A percentile compares a stretch with the other conserved stretches of the same genome.
Evolutionary conservation across 2,113 vertebrate genomes (phyloP).

Genomic region (Rhinichthys klamathensis): DNA sequence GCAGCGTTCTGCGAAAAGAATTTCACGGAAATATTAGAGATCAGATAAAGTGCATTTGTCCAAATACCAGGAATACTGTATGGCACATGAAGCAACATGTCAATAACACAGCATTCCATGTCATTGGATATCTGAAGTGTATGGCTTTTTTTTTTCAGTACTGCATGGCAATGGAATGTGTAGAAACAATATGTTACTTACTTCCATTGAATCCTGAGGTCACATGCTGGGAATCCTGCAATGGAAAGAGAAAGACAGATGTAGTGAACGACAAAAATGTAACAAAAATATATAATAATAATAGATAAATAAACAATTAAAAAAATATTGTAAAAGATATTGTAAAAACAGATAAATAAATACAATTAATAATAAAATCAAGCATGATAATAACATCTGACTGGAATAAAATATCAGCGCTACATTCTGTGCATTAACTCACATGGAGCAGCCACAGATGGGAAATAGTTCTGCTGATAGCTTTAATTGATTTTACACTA

Average conservation of each 20-base stretch:
- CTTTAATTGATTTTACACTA: constrained; percentile 70
- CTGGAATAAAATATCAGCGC: background rate
- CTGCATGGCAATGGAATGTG: no score
- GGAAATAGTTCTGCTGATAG: constrained; percentile 44
- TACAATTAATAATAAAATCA: constrained; percentile 51
- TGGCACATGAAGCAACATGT: constrained; percentile 63
- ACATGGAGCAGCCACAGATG: constrained; percentile 20
- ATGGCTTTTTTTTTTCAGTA: constrained; percentile 40
- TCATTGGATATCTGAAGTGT: constrained; percentile 50
- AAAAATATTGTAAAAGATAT: no score
- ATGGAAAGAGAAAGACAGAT: constrained; percentile 19
- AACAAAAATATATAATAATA: no score
- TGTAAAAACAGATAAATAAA: no score
- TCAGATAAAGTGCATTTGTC: constrained; percentile 22
- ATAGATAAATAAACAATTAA: no score
- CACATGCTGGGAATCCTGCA: constrained; percentile 79
- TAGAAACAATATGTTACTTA: constrained; percentile 74
- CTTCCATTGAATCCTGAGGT: constrained; percentile 79
- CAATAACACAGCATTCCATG: constrained; percentile 55
- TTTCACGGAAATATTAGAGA: constrained; percentile 60
- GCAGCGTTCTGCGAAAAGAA: constrained; percentile 88
- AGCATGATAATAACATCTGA: background rate
- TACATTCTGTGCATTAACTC: background rate
- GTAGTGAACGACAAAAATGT: background rate
- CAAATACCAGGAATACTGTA: constrained; percentile 63